A percentile compares a stretch with the other conserved stretches of the same genome.
Evolutionary conservation across 1,140 invertebrate species (phyloP).

Genomic region (Zaprionus lachaisei): DNA sequence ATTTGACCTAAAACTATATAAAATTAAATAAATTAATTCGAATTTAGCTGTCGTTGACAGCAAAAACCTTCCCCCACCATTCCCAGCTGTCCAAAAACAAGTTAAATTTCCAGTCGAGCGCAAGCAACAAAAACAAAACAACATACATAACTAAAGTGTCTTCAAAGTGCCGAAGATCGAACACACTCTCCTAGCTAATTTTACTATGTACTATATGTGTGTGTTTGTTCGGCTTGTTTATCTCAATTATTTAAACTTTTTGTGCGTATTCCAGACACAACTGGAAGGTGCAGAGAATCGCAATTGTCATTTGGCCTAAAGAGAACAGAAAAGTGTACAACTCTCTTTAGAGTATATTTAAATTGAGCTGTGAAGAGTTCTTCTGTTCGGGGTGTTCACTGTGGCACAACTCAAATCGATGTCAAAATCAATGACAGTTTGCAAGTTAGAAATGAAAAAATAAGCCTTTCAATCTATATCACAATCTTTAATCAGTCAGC

Average conservation of each 20-base stretch:
- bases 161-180: slow-evolving; percentile 1
- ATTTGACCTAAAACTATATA: slow-evolving; percentile 34
- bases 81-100: background rate
- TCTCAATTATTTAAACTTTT: background rate
- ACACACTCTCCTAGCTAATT: background rate
- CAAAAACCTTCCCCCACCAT: background rate
- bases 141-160: slow-evolving; percentile 1
- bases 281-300: background rate
- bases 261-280: background rate
- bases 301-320: background rate
- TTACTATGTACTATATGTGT: background rate
- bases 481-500: slow-evolving; percentile 4
- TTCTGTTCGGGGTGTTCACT: background rate
- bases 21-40: background rate
- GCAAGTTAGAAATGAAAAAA: background rate
- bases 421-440: background rate
- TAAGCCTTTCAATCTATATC: background rate
- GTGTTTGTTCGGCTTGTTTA: background rate
- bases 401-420: background rate
- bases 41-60: background rate
- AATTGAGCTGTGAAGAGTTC: background rate
- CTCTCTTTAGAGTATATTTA: background rate
- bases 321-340: background rate
- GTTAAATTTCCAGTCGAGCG: background rate
- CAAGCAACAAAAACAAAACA: background rate